Base-by-base conservation (phyloP, 1,140 invertebrate genomes). In the Meloidogyne exigua region DNA sequence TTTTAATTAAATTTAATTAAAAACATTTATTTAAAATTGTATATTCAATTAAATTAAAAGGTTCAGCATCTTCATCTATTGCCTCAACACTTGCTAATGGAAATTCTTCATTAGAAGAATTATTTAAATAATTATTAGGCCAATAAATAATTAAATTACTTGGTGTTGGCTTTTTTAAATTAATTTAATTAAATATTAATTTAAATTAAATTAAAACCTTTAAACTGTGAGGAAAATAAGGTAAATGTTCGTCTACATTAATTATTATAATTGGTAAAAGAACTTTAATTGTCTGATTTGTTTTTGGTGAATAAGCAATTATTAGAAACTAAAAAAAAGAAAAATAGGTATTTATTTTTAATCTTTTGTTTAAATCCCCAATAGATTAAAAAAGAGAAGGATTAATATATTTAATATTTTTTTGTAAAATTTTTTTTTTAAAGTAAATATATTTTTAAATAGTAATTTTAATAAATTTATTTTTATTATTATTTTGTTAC, bases 241-340 rank as follows among this genome's bases (percentile, higher is more conserved):
- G 81, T 63, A 32, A 32, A 57, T 81, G 39, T 25, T 81, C 81
- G 64, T 81, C 80, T 13, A 79, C 68, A 67, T 81, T 80, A 15
- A 49, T n/a, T 21, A 81, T 72, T 77, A 72, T 62, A 63, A 81
- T 63, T 67, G 68, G 57, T 13, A 81, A 69, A 13, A 81, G 62
- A 62, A 26, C 4, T 21, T 42, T 57, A n/a, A 76, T 71, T 66
- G 15, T 36, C n/a, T 68, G 42, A 25, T 57, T 57, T 44, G 67
- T 36, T 9, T 65, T 65, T 25, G 21, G 36, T n/a, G 71, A 72
- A 64, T 57, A 72, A 18, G 71, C 71, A 36, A 25, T 72, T 26
- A 72, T 72, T 28, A 64, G 5, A 26, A 64, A 72, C 71, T 72
- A 15, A 21, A 72, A 72, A 21, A 71, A 44, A 9, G 13, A 44